These are phyloP conservation scores for Caenorhabditis angaria DNA, from an alignment of 2,888 invertebrate genomes.

Conservation along the genomic window DNA sequence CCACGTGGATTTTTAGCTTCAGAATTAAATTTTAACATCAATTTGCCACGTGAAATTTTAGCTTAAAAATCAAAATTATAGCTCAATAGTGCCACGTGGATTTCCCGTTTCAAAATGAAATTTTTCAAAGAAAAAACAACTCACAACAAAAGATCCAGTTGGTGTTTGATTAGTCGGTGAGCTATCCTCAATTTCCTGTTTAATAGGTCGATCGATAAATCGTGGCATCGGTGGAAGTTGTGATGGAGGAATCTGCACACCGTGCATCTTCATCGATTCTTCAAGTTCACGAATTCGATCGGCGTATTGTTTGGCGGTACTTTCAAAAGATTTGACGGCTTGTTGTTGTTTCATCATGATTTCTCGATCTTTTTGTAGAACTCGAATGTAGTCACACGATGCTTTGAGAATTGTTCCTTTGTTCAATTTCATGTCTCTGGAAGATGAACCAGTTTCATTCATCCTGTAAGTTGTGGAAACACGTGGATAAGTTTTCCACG, in stretches of 20 bases:
- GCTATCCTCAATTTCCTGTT: constrained; percentile 69
- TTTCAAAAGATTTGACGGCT: constrained; percentile 54
- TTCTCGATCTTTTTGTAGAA: constrained; percentile 80
- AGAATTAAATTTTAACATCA: too few relatives aligned
- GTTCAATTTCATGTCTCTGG: constrained; percentile 75
- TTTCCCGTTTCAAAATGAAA: neutral
- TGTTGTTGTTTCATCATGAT: constrained; percentile 72
- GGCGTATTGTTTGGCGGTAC: constrained; percentile 61
- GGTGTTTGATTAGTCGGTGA: constrained; percentile 67
- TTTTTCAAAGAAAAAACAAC: constrained; percentile 8
- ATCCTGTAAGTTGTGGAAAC: neutral
- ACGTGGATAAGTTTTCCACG: neutral
- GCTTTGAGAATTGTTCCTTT: constrained; percentile 94
- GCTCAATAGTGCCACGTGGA: neutral
- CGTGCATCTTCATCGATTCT: constrained; percentile 64
- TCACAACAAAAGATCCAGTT: constrained; percentile 59
- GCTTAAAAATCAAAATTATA: too few relatives aligned
- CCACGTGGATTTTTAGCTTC: too few relatives aligned
- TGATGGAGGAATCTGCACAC: constrained; percentile 63
- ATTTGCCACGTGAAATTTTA: too few relatives aligned
- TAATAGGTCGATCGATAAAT: constrained; percentile 60
- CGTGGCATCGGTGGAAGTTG: constrained; percentile 52
- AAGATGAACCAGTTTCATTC: constrained; percentile 15
- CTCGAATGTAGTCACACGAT: constrained; percentile 94
- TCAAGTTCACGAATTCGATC: constrained; percentile 69